Conservation (phyloP, 2,113 vertebrate genomes). For the Pardalotus punctatus region DNA sequence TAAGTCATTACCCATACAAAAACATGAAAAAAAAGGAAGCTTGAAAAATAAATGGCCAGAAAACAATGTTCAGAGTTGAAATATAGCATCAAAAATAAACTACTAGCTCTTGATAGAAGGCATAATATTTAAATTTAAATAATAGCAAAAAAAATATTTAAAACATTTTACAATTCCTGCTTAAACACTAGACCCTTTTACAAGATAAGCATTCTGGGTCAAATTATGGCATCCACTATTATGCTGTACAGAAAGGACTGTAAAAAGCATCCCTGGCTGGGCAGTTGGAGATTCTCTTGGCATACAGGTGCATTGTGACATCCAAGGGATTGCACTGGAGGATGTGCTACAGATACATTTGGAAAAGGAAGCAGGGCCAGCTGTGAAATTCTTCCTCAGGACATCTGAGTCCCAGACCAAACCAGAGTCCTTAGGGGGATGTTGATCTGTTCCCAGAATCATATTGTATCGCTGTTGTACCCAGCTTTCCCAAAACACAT, state of each 20-base stretch:
- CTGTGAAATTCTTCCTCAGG: not conserved
- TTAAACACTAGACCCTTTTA: not conserved
- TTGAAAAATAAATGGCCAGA: not conserved
- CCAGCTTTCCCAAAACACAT: not conserved
- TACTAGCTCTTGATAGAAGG: not conserved
- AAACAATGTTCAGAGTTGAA: not conserved
- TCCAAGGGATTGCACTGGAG: conserved; percentile 3
- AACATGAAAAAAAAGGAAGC: not conserved
- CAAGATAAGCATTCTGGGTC: not conserved
- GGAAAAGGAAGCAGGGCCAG: conserved; percentile 4
- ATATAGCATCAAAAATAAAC: not conserved
- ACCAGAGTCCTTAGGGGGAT: not conserved
- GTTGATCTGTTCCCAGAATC: not conserved
- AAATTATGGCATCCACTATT: not conserved
- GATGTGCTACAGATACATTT: not conserved
- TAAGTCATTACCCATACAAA: not conserved
- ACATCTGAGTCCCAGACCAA: not conserved
- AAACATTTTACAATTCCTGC: not conserved
- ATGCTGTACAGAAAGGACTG: not conserved
- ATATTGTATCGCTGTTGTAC: not conserved
- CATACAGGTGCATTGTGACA: not conserved
- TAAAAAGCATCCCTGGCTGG: not conserved
- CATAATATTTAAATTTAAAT: not conserved
- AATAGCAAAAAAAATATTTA: not conserved
- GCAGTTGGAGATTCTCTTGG: not conserved